Evolutionary conservation across 2,113 vertebrate species (phyloP).

Genomic region (Leptodactylus fuscus): DNA sequence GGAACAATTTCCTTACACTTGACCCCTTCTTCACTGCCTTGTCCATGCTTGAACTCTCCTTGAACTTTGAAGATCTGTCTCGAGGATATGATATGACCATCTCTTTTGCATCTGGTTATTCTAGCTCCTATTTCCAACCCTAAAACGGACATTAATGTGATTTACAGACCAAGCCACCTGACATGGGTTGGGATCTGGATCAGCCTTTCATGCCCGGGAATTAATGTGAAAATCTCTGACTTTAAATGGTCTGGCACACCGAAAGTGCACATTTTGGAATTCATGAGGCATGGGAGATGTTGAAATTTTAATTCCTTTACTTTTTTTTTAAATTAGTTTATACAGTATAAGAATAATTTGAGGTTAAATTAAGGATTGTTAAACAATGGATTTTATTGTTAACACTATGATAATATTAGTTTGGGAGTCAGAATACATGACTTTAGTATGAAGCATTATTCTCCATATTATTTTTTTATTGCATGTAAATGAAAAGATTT

Average conservation of each 20-base stretch:
- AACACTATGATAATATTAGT: too few relatives aligned
- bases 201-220: slow-evolving; percentile 82
- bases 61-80: slow-evolving; percentile 90
- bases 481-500: too few relatives aligned
- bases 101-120: slow-evolving; percentile 98
- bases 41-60: slow-evolving; percentile 98
- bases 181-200: slow-evolving; percentile 85
- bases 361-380: too few relatives aligned
- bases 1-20: slow-evolving; percentile 86
- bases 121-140: slow-evolving; percentile 93
- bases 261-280: slow-evolving; percentile 81
- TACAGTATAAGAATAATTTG: too few relatives aligned
- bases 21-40: slow-evolving; percentile 84
- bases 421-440: too few relatives aligned
- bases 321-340: too few relatives aligned
- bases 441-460: too few relatives aligned
- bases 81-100: slow-evolving; percentile 81
- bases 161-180: slow-evolving; percentile 88
- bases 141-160: slow-evolving; percentile 96
- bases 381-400: too few relatives aligned
- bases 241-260: slow-evolving; percentile 88
- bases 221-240: slow-evolving; percentile 82
- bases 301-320: slow-evolving; percentile 66
- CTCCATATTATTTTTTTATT: too few relatives aligned
- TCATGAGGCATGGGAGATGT: slow-evolving; percentile 81